phyloP scores from a whole-genome alignment of 2,888 invertebrate species.

The Apodemia mormo region DNA sequence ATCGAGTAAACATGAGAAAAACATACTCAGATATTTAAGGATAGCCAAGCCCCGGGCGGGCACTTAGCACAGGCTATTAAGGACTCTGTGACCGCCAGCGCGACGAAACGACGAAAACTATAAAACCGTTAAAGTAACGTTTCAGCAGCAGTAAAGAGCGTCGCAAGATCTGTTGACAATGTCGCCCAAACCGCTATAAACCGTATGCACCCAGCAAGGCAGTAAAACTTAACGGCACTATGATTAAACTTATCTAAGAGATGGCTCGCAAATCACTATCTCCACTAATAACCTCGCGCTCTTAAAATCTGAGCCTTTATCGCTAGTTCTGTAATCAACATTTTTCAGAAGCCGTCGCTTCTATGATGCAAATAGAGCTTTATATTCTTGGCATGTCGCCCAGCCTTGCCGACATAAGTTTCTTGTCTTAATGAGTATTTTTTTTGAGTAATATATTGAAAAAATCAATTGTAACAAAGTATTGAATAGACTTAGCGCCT shows the following conservation, averaged over 20 bases:
- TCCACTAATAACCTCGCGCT: constrained; percentile 55
- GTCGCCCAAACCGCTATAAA: constrained; percentile 77
- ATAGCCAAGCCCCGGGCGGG: constrained; percentile 73
- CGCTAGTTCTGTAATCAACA: constrained; percentile 24
- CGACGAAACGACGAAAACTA: constrained; percentile 79
- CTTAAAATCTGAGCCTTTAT: constrained; percentile 23
- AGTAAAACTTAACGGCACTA: constrained; percentile 78
- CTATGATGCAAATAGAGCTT: constrained; percentile 45
- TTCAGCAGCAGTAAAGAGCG: constrained; percentile 80
- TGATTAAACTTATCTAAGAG: constrained; percentile 78
- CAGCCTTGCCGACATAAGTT: constrained; percentile 42
- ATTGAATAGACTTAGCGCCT: no score
- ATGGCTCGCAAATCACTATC: constrained; percentile 64
- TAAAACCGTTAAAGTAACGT: constrained; percentile 81
- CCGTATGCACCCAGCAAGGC: constrained; percentile 72
- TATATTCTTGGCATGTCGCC: constrained; percentile 56
- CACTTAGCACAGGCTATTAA: constrained; percentile 79
- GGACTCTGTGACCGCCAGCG: constrained; percentile 75
- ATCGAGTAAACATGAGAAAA: constrained; percentile 70
- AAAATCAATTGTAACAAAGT: no score
- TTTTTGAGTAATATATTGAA: constrained; percentile 1
- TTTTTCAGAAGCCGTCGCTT: constrained; percentile 30
- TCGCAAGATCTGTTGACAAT: constrained; percentile 81
- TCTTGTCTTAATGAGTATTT: constrained; percentile 49
- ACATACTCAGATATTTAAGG: constrained; percentile 68